These are phyloP conservation scores for Acanthiza pusilla DNA, from an alignment of 2,797 vertebrate species.

Conservation along the genomic window DNA sequence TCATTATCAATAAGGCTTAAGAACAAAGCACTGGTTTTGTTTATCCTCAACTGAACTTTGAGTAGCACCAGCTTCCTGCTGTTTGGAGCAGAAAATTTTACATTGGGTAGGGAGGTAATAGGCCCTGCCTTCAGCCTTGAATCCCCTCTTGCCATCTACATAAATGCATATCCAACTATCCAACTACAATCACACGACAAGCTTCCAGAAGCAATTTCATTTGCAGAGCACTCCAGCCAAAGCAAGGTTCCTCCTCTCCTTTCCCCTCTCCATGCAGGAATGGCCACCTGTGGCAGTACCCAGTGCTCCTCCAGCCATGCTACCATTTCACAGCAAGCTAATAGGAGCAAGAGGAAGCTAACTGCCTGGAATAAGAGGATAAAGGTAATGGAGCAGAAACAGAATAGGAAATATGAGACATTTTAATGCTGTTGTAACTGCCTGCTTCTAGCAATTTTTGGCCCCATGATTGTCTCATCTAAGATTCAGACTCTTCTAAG, in stretches of 20 bases:
- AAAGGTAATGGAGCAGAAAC: conserved; percentile 4
- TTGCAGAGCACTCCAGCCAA: not conserved
- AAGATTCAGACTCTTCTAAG: not conserved
- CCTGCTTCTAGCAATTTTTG: not conserved
- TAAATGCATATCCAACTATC: not conserved
- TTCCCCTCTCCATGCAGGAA: not conserved
- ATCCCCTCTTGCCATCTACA: not conserved
- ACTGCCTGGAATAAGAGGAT: conserved; percentile 6
- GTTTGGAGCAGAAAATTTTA: not conserved
- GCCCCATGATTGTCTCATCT: not conserved
- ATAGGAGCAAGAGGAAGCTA: not conserved
- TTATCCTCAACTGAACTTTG: not conserved
- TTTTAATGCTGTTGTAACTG: not conserved
- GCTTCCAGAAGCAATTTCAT: not conserved
- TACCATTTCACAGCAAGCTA: not conserved
- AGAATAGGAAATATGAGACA: not conserved
- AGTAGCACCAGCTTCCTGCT: not conserved
- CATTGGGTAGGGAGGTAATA: not conserved
- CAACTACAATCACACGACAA: not conserved
- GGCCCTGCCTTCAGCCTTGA: not conserved
- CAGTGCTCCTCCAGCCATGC: not conserved
- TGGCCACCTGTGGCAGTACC: not conserved
- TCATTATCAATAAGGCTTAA: not conserved
- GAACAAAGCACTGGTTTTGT: not conserved
- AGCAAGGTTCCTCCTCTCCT: not conserved